Base-by-base conservation (phyloP, 2,797 vertebrate genomes). In the Phataginus tetradactyla region DNA sequence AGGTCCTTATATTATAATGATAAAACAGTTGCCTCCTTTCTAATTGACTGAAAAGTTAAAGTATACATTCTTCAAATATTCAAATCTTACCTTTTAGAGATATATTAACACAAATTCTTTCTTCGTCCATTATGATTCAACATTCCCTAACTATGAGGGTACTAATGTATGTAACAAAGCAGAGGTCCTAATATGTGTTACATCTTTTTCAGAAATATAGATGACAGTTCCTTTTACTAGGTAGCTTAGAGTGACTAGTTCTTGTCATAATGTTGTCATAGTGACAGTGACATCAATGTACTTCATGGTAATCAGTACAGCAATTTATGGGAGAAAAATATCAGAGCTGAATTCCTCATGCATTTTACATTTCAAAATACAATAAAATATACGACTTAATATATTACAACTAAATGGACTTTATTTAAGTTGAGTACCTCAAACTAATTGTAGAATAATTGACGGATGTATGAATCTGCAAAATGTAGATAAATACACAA, bases 251-350 rank as follows among this genome's bases (percentile, higher is more conserved):
- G 93, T 98, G 98, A 98, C 94, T 97, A 98, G 94, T 98, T 97
- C 96, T 98, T 98, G 97, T 98, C 98, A 98, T 96, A 98, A 98
- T 98, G 98, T 98, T 98, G 98, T 98, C 98, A 98, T 98, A 98
- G 98, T 98, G 98, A 98, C 96, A 92, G 98, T 98, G 98, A 98
- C 98, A 98, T 98, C 98, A 98, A 84, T 95, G 96, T 93, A 97
- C 80, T 97, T 98, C 97, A 93, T 96, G 91, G 95, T 97, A 98
- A 98, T 98, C 97, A 98, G 94, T 88, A 87, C 95, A 96, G 93
- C n/a, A 77, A 97, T 98, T 98, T 98, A 97, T 97, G 95, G 95
- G 79, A 96, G 97, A 91, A 98, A 98, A 98, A 98, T 86, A 98
- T 86, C 92, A 98, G 84, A 1, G 0, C 78, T 93, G 53, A 45